phyloP scores from a whole-genome alignment of 2,888 invertebrate species.

The Lasioglossum oenotherae region DNA sequence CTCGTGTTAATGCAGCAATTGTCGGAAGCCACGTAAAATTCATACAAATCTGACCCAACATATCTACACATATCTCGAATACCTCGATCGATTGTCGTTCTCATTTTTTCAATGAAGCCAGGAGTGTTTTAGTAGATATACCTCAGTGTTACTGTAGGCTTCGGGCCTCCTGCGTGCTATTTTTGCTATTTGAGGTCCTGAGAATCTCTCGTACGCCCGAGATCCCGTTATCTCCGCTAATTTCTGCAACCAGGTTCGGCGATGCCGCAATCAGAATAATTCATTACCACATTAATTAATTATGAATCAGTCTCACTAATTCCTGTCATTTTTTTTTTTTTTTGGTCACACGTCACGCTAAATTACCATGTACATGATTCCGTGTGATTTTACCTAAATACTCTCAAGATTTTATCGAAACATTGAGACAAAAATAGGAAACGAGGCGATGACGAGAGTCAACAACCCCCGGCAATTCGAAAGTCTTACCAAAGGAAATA shows the following conservation, averaged over 20 bases:
- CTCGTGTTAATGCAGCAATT: not conserved
- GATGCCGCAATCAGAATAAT: constrained; percentile 18
- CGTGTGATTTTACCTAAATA: not conserved
- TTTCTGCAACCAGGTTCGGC: constrained; percentile 85
- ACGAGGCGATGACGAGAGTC: not conserved
- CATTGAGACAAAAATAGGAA: not conserved
- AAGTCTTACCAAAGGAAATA: not conserved
- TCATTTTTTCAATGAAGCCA: constrained; percentile 65
- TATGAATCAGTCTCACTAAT: constrained; percentile 22
- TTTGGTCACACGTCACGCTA: not conserved
- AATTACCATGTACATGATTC: not conserved
- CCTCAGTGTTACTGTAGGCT: constrained; percentile 91
- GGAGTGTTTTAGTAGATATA: constrained; percentile 76
- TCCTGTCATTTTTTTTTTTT: not conserved
- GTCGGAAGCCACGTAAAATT: constrained; percentile 26
- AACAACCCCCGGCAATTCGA: not conserved
- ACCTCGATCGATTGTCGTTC: constrained; percentile 65
- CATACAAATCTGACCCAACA: constrained; percentile 42
- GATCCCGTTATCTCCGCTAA: constrained; percentile 94
- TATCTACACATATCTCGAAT: constrained; percentile 53
- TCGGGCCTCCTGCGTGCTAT: constrained; percentile 89
- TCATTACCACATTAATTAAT: constrained; percentile 35
- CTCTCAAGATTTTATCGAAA: not conserved
- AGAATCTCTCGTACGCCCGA: constrained; percentile 95
- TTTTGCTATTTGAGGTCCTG: constrained; percentile 97